Base-by-base conservation (phyloP, 2,113 vertebrate species). In the Mohoua ochrocephala region DNA sequence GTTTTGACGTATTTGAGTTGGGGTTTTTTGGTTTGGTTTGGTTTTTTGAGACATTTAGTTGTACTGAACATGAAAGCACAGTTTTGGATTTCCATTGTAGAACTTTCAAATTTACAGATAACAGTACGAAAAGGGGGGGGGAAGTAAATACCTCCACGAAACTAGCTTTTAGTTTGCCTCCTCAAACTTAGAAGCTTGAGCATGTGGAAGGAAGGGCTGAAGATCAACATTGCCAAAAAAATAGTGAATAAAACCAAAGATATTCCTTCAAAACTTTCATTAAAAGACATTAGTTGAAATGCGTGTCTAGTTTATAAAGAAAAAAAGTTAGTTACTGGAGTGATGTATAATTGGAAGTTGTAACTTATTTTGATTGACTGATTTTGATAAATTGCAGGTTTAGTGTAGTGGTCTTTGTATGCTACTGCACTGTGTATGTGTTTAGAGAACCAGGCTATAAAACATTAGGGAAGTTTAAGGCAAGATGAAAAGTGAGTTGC, bases 81-180 rank as follows among this genome's bases (percentile, higher is more conserved):
- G 27, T 64, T 79, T 31, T 79, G 0, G 1, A 59, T 84, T 84
- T 84, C 13, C 7, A 60, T 23, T 45, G 6, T 13, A 84, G 26
- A 79, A 49, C 15, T 31, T 74, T 42, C 16, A 39, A 41, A 57
- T 45, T 75, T 54, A 59, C 24, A 61, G 69, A 49, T 44, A 63
- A 17, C 3, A 69, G 19, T 39, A 37, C n/a, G 6, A 71, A 79
- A 79, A 13, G 2, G 3, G 4, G 2, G 1, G 4, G 2, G 0
- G 0, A 21, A 57, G 2, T 24, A 31, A 45, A 35, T 31, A 56
- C 18, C 7, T 22, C 20, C 10, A 16, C 42, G 26, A 67, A 78
- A 63, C 2, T 8, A 54, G 15, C 1, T 42, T 9, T 35, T 39
- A 35, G 7, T 86, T 87, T 64, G 17, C 18, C 18, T 50, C 16